These are phyloP conservation scores for Mylabris phalerata DNA, from an alignment of 1,140 invertebrate species.

Conservation along the genomic window DNA sequence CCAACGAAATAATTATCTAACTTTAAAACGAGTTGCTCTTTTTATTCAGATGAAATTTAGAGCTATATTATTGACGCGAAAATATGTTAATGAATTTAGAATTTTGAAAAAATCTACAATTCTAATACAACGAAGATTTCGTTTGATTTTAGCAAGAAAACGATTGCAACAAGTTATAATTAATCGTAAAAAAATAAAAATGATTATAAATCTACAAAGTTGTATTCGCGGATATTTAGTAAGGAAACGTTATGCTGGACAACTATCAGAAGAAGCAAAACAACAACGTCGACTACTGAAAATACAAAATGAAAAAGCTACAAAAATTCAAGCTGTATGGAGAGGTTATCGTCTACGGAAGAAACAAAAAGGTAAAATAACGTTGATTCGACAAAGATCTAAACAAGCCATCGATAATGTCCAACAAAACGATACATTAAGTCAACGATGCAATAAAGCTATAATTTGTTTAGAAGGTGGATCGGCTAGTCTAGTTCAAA, in stretches of 20 bases:
- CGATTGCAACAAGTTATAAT: constrained; percentile 1
- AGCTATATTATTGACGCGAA: constrained; percentile 32
- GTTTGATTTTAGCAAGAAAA: constrained; percentile 39
- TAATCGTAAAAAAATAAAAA: constrained; percentile 21
- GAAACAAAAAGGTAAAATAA: constrained; percentile 35
- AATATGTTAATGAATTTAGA: constrained; percentile 28
- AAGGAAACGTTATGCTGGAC: constrained; percentile 34
- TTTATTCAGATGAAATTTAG: constrained; percentile 35
- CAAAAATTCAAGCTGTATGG: constrained; percentile 59
- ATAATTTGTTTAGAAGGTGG: constrained; percentile 42
- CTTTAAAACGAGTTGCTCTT: too few relatives aligned
- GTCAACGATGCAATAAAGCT: constrained; percentile 39
- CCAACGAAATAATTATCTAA: neutral
- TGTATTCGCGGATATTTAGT: constrained; percentile 46
- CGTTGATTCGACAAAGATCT: constrained; percentile 43
- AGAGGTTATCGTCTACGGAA: constrained; percentile 51
- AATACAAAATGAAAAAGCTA: constrained; percentile 44
- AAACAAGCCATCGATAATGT: constrained; percentile 43
- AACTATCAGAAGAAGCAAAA: constrained; percentile 41
- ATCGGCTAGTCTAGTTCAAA: constrained; percentile 39
- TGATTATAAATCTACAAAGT: constrained; percentile 39
- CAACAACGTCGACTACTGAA: constrained; percentile 41
- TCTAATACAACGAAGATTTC: constrained; percentile 46
- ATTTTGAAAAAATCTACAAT: constrained; percentile 36
- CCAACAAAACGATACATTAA: constrained; percentile 43